phyloP scores from a whole-genome alignment of 2,888 invertebrate species.

The Clunio marinus region DNA sequence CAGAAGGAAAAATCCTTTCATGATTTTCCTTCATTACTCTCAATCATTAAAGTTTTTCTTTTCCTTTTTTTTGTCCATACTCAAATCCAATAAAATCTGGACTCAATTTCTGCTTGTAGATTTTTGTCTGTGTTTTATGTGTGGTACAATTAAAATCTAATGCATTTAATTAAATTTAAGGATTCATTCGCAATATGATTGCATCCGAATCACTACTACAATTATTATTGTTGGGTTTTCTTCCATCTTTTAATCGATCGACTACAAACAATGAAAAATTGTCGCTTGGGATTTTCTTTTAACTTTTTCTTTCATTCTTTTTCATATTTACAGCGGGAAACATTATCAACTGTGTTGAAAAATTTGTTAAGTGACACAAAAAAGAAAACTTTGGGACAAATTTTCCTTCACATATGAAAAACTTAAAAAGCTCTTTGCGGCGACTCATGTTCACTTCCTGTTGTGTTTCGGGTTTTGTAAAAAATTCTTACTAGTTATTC shows the following conservation, averaged over 20 bases:
- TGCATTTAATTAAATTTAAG: not conserved
- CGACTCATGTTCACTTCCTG: not conserved
- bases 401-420: too few relatives aligned
- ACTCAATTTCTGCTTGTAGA: constrained; percentile 2
- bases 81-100: constrained; percentile 10
- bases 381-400: too few relatives aligned
- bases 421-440: too few relatives aligned
- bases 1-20: too few relatives aligned
- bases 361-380: too few relatives aligned
- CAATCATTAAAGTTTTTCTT: too few relatives aligned
- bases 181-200: too few relatives aligned
- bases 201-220: not conserved
- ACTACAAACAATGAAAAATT: not conserved
- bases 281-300: too few relatives aligned
- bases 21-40: too few relatives aligned
- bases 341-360: too few relatives aligned
- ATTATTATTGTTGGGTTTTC: not conserved
- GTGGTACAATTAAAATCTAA: constrained; percentile 2
- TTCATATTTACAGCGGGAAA: too few relatives aligned
- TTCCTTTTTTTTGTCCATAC: not conserved
- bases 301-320: too few relatives aligned
- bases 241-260: not conserved
- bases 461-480: not conserved
- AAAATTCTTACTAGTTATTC: not conserved
- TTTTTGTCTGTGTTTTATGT: constrained; percentile 1